Percentiles rank a stretch among this genome's conserved stretches.
These are phyloP conservation scores for Megaceryle alcyon DNA, from an alignment of 2,797 vertebrate species.

Conservation along the genomic window DNA sequence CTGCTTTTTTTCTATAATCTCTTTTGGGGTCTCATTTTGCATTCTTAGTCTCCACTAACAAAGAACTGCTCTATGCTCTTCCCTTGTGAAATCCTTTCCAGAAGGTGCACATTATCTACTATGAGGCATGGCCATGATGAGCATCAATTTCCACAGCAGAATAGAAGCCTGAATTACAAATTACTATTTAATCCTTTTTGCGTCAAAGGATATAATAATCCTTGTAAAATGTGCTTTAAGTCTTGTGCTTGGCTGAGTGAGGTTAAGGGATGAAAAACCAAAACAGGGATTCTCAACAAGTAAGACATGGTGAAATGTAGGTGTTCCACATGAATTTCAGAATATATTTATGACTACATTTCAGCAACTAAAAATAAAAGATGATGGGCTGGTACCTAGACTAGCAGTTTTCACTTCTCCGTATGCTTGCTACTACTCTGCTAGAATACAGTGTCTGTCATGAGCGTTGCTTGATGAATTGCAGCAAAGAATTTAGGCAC, in stretches of 20 bases:
- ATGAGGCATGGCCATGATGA: constrained; percentile 8
- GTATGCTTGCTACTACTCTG: not conserved
- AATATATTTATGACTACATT: not conserved
- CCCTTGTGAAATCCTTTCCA: constrained; percentile 53
- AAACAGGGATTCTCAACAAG: not conserved
- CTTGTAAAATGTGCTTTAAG: constrained; percentile 61
- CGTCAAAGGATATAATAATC: constrained; percentile 66
- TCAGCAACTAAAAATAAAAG: constrained; percentile 28
- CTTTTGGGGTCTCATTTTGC: constrained; percentile 51
- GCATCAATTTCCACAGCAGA: constrained; percentile 57
- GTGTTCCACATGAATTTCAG: not conserved
- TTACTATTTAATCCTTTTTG: constrained; percentile 71
- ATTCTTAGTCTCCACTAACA: constrained; percentile 17
- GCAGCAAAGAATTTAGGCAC: not conserved
- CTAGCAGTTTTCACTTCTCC: not conserved
- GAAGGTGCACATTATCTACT: constrained; percentile 61
- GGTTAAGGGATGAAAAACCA: constrained; percentile 37
- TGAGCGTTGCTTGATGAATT: not conserved
- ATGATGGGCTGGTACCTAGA: not conserved
- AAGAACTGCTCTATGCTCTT: not conserved
- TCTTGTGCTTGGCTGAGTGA: constrained; percentile 41
- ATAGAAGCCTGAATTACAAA: constrained; percentile 66
- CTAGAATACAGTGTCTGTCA: not conserved
- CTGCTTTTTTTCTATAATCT: constrained; percentile 39
- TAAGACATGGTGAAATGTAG: not conserved